Evolutionary conservation across 2,113 vertebrate species (phyloP).

Genomic region (Eptatretus burgeri): DNA sequence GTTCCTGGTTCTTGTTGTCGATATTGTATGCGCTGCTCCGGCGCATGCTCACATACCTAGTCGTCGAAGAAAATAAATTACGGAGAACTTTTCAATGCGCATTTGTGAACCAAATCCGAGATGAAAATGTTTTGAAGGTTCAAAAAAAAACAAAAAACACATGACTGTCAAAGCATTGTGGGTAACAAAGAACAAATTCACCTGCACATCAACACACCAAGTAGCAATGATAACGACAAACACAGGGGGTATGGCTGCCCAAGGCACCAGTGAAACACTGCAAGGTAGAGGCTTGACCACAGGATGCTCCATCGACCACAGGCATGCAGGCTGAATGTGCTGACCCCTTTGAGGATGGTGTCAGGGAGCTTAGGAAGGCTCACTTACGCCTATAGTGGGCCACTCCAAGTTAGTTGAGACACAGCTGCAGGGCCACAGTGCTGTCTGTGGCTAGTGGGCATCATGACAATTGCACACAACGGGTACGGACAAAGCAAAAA

Average conservation of each 20-base stretch:
- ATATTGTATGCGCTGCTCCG: too few relatives aligned
- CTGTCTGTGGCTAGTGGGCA: too few relatives aligned
- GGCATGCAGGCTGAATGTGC: neutral
- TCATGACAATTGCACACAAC: neutral
- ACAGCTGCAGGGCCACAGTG: too few relatives aligned
- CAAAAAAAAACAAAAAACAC: too few relatives aligned
- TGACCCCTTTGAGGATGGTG: conserved; percentile 10
- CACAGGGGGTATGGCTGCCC: neutral
- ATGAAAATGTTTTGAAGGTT: too few relatives aligned
- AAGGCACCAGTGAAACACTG: neutral
- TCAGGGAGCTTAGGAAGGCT: conserved; percentile 16
- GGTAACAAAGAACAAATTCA: neutral
- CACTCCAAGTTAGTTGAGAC: conserved; percentile 12
- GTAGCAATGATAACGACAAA: neutral
- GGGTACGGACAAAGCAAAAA: neutral
- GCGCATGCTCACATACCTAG: too few relatives aligned
- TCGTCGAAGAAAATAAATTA: too few relatives aligned
- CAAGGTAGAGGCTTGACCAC: conserved; percentile 1
- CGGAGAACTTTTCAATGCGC: too few relatives aligned
- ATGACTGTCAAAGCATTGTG: too few relatives aligned
- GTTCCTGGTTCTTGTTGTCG: too few relatives aligned
- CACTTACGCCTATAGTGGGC: conserved; percentile 19
- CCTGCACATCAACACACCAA: neutral
- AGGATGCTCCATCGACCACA: neutral
- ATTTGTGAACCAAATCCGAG: too few relatives aligned